These are phyloP conservation scores for Euzetes globulus DNA, from an alignment of 2,888 invertebrate genomes.

Conservation along the genomic window DNA sequence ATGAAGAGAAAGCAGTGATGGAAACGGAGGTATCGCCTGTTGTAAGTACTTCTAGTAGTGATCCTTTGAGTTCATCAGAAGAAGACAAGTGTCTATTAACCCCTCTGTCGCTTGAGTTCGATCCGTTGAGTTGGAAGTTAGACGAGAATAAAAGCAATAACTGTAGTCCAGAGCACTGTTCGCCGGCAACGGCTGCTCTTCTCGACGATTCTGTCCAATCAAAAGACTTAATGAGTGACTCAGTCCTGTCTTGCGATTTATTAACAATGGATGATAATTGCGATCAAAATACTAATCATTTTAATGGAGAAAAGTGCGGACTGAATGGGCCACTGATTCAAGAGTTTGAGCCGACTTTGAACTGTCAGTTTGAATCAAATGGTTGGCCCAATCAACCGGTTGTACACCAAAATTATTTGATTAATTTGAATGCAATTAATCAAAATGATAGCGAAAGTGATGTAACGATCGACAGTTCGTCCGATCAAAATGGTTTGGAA, in stretches of 20 bases:
- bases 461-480: neutral
- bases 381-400: neutral
- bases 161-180: neutral
- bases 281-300: neutral
- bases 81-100: slow-evolving; percentile 1
- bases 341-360: slow-evolving; percentile 8
- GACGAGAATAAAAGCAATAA: slow-evolving; percentile 6
- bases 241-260: neutral
- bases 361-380: neutral
- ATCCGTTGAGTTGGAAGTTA: slow-evolving; percentile 14
- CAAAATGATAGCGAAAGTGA: neutral
- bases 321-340: neutral
- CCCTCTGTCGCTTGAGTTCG: slow-evolving; percentile 5
- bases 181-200: neutral
- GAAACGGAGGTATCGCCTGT: neutral
- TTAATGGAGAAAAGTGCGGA: neutral
- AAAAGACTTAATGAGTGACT: neutral
- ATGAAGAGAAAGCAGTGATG: neutral
- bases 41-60: slow-evolving; percentile 3
- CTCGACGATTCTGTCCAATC: neutral
- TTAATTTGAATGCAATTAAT: neutral
- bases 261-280: slow-evolving; percentile 14
- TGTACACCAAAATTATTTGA: neutral
- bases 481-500: neutral
- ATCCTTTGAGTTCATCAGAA: neutral